A percentile compares a stretch with the other conserved stretches of the same genome.
phyloP scores from a whole-genome alignment of 2,888 invertebrate genomes.

The Ectobius pallidus region DNA sequence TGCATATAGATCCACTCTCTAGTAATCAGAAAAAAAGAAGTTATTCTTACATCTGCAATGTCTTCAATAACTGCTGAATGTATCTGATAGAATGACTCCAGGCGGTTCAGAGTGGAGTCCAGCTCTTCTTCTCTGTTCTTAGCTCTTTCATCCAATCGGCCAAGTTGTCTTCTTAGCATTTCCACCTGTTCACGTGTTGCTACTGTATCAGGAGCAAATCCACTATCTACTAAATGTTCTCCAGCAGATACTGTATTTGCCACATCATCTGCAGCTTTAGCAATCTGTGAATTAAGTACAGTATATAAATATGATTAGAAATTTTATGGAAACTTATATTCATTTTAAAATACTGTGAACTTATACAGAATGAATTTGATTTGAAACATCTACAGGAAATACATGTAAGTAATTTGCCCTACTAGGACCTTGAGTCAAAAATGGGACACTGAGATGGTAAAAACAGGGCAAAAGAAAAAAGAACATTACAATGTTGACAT shows the following conservation, averaged over 20 bases:
- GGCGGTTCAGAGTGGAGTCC: conserved; percentile 73
- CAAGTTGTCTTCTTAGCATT: conserved; percentile 77
- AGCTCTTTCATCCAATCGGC: conserved; percentile 79
- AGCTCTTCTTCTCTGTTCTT: conserved; percentile 79
- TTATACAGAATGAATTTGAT: too few species aligned
- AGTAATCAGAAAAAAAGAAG: too few species aligned
- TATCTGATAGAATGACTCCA: conserved; percentile 84
- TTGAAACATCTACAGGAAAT: too few species aligned
- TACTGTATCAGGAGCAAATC: conserved; percentile 82
- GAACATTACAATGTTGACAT: too few species aligned
- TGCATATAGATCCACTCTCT: too few species aligned
- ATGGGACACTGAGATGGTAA: too few species aligned
- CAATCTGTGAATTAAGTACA: conserved; percentile 45
- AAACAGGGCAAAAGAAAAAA: too few species aligned
- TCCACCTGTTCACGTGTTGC: conserved; percentile 73
- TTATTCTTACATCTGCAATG: conserved; percentile 67
- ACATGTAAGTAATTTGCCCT: too few species aligned
- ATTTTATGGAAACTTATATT: too few species aligned
- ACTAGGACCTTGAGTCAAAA: too few species aligned
- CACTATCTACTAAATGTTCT: conserved; percentile 80
- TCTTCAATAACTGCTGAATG: conserved; percentile 78
- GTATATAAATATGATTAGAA: too few species aligned
- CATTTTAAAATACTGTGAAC: too few species aligned
- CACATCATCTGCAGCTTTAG: conserved; percentile 51
- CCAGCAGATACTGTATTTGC: conserved; percentile 73